Evolutionary conservation across 2,797 vertebrate genomes (phyloP).

Genomic region (Lithobates pipiens): DNA sequence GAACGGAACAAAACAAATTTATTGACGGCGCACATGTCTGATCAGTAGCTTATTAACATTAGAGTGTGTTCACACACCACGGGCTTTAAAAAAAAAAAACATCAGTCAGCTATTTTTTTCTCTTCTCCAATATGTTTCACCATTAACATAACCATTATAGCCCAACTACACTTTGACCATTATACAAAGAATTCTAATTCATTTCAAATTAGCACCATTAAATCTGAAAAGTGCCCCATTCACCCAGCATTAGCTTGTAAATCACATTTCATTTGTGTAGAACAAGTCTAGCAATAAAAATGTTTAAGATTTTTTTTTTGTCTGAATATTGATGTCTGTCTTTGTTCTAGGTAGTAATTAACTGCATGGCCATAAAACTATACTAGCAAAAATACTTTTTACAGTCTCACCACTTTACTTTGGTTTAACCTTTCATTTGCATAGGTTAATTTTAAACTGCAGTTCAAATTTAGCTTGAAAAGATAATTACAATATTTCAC

Average conservation of each 20-base stretch:
- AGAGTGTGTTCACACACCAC: too few relatives aligned
- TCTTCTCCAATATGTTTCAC: background rate
- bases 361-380: conserved; percentile 67
- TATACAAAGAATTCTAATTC: conserved; percentile 54
- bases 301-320: conserved; percentile 48
- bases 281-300: conserved; percentile 51
- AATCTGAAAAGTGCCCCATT: conserved; percentile 51
- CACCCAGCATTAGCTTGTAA: conserved; percentile 58
- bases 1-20: too few relatives aligned
- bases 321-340: conserved; percentile 44
- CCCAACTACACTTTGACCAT: conserved; percentile 49
- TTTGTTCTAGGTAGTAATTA: conserved; percentile 65
- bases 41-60: too few relatives aligned
- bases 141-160: conserved; percentile 39
- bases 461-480: conserved; percentile 94
- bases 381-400: conserved; percentile 68
- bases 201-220: conserved; percentile 60
- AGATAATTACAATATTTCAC: conserved; percentile 94
- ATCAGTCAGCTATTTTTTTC: background rate
- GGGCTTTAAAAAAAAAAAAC: background rate
- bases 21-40: too few relatives aligned
- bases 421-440: conserved; percentile 87
- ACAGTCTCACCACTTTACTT: conserved; percentile 75
- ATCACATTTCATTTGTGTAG: conserved; percentile 59
- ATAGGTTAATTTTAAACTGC: conserved; percentile 97